Conservation (phyloP, 2,113 vertebrate species). For the Apteryx mantelli region DNA sequence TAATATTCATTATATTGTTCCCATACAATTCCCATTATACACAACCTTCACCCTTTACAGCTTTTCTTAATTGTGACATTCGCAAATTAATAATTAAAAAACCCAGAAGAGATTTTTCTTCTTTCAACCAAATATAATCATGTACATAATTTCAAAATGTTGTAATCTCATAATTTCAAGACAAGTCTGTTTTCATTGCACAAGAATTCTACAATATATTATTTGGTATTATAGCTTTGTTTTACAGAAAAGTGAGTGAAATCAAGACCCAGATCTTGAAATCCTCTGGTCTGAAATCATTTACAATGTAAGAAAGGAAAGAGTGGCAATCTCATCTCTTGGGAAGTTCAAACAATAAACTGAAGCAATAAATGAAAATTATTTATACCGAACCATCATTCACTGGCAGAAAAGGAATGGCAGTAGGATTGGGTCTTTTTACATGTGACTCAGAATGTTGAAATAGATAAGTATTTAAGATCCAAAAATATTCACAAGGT, state of each 20-base stretch:
- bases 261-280: neutral
- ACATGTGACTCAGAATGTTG: fast-evolving
- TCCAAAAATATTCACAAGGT: neutral
- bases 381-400: neutral
- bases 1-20: neutral
- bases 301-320: neutral
- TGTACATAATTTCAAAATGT: neutral
- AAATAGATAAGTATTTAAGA: neutral
- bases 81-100: constrained; percentile 14
- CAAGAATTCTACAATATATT: neutral
- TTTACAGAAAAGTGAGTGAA: neutral
- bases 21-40: neutral
- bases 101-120: neutral
- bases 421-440: neutral
- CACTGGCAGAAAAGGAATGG: neutral
- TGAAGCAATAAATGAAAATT: neutral
- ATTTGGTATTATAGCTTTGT: neutral
- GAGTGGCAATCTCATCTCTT: neutral
- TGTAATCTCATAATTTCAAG: neutral
- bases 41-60: neutral
- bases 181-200: neutral
- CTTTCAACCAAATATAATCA: neutral
- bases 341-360: neutral
- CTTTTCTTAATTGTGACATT: constrained; percentile 3
- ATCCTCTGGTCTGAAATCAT: neutral